phyloP scores from a whole-genome alignment of 2,113 vertebrate species.

The Bostrychus sinensis region DNA sequence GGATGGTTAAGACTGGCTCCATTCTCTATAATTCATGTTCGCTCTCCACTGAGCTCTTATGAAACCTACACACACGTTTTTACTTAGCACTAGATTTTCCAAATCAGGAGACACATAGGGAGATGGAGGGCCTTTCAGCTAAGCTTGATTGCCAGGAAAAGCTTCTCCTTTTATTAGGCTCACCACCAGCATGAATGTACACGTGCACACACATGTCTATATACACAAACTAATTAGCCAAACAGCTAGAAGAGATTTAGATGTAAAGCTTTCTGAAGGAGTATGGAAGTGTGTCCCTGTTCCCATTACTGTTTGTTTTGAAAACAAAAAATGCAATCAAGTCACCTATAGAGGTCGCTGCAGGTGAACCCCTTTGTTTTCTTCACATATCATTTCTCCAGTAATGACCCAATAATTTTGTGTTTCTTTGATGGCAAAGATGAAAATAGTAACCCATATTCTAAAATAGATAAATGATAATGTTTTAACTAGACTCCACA shows the following conservation, averaged over 20 bases:
- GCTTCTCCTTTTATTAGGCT: conserved; percentile 56
- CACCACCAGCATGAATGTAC: conserved; percentile 22
- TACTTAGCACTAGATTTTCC: conserved; percentile 56
- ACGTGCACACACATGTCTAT: conserved; percentile 5
- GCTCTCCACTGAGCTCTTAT: conserved; percentile 64
- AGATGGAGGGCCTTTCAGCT: conserved; percentile 33
- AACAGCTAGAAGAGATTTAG: conserved; percentile 49
- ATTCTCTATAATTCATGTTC: conserved; percentile 78
- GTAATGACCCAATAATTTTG: not conserved
- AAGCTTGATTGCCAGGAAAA: conserved; percentile 59
- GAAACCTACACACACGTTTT: conserved; percentile 56
- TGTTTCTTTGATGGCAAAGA: too few relatives aligned
- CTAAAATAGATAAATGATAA: too few relatives aligned
- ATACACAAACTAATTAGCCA: conserved; percentile 39
- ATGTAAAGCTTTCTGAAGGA: conserved; percentile 39
- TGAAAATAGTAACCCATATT: too few relatives aligned
- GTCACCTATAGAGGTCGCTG: not conserved
- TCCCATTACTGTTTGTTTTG: not conserved
- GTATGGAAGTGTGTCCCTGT: not conserved
- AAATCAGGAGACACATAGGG: conserved; percentile 54
- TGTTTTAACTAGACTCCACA: not conserved
- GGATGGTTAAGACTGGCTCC: conserved; percentile 67
- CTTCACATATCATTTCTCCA: not conserved
- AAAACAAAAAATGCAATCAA: not conserved
- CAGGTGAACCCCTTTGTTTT: not conserved